Percentiles rank a stretch among this genome's conserved stretches.
Evolutionary conservation across 1,140 invertebrate species (phyloP).

Genomic region (Lepidotrigona ventralis): DNA sequence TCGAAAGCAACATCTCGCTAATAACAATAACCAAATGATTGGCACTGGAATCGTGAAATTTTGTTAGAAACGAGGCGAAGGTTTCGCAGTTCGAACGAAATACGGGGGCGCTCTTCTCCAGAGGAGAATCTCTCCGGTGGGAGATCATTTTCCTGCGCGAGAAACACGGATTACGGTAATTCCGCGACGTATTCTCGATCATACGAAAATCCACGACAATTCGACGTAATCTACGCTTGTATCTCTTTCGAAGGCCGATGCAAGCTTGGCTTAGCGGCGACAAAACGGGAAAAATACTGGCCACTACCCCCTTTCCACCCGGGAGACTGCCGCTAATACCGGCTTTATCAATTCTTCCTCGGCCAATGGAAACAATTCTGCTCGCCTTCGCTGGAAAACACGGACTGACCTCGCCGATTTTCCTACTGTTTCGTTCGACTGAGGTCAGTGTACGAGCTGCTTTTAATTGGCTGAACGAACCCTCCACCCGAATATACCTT

Average conservation of each 20-base stretch:
- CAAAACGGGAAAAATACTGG: constrained; percentile 18
- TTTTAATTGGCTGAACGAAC: not conserved
- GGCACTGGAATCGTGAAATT: constrained; percentile 7
- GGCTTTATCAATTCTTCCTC: constrained; percentile 33
- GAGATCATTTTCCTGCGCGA: not conserved
- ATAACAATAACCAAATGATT: too few species aligned
- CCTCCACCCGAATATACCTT: too few species aligned
- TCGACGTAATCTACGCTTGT: constrained; percentile 26
- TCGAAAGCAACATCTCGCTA: too few species aligned
- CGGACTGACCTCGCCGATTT: not conserved
- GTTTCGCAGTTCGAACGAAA: not conserved
- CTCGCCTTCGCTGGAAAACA: not conserved
- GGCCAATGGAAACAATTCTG: constrained; percentile 26
- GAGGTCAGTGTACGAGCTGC: not conserved
- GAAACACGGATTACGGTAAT: not conserved
- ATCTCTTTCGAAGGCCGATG: constrained; percentile 13
- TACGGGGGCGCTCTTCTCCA: not conserved
- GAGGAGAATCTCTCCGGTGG: not conserved
- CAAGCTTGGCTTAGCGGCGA: constrained; percentile 15
- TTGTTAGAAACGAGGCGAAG: too few species aligned
- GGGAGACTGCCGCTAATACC: constrained; percentile 33
- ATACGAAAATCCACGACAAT: constrained; percentile 18
- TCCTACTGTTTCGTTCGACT: not conserved
- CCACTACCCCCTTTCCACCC: not conserved
- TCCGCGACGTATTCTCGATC: not conserved